phyloP scores from a whole-genome alignment of 2,113 vertebrate genomes.

The Spermophilus dauricus region DNA sequence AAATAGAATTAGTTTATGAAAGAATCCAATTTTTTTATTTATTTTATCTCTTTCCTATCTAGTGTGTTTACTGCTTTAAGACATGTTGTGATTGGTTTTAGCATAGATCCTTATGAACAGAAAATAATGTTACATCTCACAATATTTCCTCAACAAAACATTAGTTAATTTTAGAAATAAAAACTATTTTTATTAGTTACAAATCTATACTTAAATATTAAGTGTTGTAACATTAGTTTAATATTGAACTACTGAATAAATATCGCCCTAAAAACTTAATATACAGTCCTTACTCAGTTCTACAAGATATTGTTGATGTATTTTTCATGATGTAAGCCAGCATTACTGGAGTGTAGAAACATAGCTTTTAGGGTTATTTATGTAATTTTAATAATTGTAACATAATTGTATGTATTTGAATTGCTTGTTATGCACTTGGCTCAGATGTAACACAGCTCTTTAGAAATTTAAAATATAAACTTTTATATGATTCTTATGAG shows the following conservation, averaged over 20 bases:
- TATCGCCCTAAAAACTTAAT: background rate
- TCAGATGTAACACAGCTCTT: background rate
- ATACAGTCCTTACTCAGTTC: rapidly evolving
- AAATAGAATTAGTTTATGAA: background rate
- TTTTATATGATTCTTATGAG: background rate
- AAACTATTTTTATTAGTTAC: background rate
- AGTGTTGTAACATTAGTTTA: background rate
- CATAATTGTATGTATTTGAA: background rate
- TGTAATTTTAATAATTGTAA: background rate
- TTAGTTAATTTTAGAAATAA: background rate
- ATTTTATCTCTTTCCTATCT: background rate
- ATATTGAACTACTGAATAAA: background rate
- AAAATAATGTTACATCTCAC: background rate
- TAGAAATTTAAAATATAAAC: background rate
- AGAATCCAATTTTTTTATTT: background rate
- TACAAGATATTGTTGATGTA: background rate
- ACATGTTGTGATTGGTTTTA: background rate
- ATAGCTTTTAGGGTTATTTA: background rate
- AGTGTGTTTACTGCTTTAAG: background rate
- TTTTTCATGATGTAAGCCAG: background rate
- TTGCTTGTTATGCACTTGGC: background rate
- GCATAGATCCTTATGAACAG: background rate
- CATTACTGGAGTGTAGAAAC: background rate
- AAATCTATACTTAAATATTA: background rate
- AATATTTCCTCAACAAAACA: background rate